These are phyloP conservation scores for Smutsia gigantea DNA, from an alignment of 2,797 vertebrate species.

Conservation along the genomic window DNA sequence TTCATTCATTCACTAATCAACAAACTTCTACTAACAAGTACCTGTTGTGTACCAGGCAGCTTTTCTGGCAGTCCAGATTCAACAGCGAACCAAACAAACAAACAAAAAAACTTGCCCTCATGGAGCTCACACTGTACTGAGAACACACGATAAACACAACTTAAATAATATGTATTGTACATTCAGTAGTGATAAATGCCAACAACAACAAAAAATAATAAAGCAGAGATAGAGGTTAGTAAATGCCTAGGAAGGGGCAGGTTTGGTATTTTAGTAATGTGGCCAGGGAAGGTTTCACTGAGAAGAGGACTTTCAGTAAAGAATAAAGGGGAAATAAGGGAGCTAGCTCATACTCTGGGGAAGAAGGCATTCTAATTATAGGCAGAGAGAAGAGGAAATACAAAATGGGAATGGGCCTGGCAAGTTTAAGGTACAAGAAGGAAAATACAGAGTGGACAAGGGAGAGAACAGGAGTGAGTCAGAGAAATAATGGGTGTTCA, in stretches of 20 bases:
- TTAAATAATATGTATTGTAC: neutral
- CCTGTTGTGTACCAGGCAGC: neutral
- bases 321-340: neutral
- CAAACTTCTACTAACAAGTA: neutral
- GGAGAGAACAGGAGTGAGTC: neutral
- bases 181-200: neutral
- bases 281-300: neutral
- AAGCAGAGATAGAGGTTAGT: neutral
- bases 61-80: neutral
- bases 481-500: neutral
- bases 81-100: neutral
- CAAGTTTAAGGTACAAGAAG: neutral
- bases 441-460: neutral
- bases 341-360: neutral
- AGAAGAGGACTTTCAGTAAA: neutral
- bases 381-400: neutral
- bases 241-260: neutral
- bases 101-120: neutral
- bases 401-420: neutral
- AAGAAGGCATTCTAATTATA: neutral
- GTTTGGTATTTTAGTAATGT: neutral
- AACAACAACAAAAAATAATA: neutral
- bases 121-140: neutral
- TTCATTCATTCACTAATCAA: neutral
- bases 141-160: neutral